Base-by-base conservation (phyloP, 1,140 invertebrate species). In the Onthophagus taurus region DNA sequence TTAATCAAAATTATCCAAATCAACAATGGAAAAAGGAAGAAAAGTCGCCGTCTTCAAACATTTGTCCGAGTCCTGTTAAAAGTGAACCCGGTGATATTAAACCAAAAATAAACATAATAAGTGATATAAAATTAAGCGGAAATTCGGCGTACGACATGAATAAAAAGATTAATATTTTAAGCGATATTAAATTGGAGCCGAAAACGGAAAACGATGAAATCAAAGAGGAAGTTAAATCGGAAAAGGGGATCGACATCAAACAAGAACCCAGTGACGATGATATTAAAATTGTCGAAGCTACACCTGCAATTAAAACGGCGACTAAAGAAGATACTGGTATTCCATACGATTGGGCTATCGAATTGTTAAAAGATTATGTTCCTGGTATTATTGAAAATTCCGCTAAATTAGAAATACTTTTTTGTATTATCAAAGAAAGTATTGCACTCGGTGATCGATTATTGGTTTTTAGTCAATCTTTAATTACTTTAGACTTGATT, bases 401-500 rank as follows among this genome's bases (percentile, higher is more conserved):
- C 3, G 84, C 86, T 1, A 99, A 99, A 71, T 93, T 99, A 81
- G 78, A 89, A 47, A 73, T 98, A 17, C 82, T 97, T 49, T 92
- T 98, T 61, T 85, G 83, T 43, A 89, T 99, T 34, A 72, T 99
- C 5, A 81, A 91, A 52, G 86, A 97, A 66, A 86, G 89, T 49
- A 80, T 96, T 21, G 69, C 72, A 39, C 55, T 88, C 20, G 89
- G 89, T 2, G 95, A 98, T 68, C 80, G 94, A 44, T 72, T 98
- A 14, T 72, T 99, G n/a, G 76, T 98, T 2, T 99, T 99, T 63
- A 97, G 92, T 57, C 94, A 97, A 63, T 96, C 90, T 56, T 72
- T 99, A 8, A 86, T 96, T 49, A 98, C 95, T 0, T 68, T 99
- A 30, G 90, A 95, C 76, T 72, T 97, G n/a, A 88, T 99, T 48